Evolutionary conservation across 2,113 vertebrate genomes (phyloP).

Genomic region (Sebastes schlegelii): DNA sequence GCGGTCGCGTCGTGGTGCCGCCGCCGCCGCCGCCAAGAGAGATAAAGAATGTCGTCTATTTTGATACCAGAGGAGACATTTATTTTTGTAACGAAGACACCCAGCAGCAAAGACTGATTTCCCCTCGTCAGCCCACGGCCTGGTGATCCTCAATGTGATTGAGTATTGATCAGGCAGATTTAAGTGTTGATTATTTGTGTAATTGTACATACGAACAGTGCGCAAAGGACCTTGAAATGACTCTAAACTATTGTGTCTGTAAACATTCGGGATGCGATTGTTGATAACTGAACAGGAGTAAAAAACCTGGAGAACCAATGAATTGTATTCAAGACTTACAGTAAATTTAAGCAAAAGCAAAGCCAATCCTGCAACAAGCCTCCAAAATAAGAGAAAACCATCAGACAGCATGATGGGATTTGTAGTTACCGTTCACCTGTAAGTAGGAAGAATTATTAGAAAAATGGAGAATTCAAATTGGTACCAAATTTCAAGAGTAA

Average conservation of each 20-base stretch:
- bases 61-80: constrained; percentile 81
- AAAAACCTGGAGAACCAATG: background rate
- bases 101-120: constrained; percentile 51
- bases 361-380: background rate
- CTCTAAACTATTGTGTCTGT: background rate
- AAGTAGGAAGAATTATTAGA: background rate
- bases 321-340: background rate
- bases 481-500: background rate
- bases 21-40: constrained; percentile 8
- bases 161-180: constrained; percentile 13
- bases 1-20: background rate
- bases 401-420: background rate
- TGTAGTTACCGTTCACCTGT: background rate
- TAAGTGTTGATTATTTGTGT: constrained; percentile 42
- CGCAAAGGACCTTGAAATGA: background rate
- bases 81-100: constrained; percentile 75
- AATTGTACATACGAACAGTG: constrained; percentile 47
- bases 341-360: background rate
- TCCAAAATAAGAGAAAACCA: background rate
- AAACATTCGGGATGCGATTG: background rate
- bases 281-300: background rate
- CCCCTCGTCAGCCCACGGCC: background rate
- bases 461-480: background rate
- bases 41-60: constrained; percentile 75
- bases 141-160: constrained; percentile 26